Percentiles rank a stretch among this genome's conserved stretches.
Conservation (phyloP, 1,140 invertebrate genomes). For the Ephestia elutella region DNA sequence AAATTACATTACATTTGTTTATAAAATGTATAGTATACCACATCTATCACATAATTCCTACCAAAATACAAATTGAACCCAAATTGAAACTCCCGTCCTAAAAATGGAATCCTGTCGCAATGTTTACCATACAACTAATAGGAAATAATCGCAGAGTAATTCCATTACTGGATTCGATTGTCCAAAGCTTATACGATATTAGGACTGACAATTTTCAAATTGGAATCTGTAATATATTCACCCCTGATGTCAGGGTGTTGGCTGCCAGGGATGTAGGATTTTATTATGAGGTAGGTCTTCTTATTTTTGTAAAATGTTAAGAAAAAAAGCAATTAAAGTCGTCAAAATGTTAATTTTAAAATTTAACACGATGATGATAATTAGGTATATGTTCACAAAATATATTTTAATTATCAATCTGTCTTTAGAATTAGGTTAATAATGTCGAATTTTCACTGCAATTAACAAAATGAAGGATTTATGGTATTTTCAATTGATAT, state of each 20-base stretch:
- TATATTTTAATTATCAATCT: too few relatives aligned
- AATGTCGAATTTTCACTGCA: too few relatives aligned
- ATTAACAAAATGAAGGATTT: too few relatives aligned
- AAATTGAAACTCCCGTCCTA: not conserved
- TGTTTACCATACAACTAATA: slow-evolving; percentile 67
- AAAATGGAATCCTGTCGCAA: slow-evolving; percentile 29
- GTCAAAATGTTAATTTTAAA: too few relatives aligned
- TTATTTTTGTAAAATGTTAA: too few relatives aligned
- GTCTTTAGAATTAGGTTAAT: too few relatives aligned
- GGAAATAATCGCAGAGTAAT: slow-evolving; percentile 59
- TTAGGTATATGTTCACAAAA: too few relatives aligned
- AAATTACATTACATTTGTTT: too few relatives aligned
- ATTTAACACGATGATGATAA: too few relatives aligned
- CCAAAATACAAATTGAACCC: not conserved
- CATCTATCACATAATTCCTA: not conserved
- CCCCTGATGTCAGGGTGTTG: slow-evolving; percentile 37
- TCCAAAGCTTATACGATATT: slow-evolving; percentile 47
- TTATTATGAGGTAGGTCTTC: slow-evolving; percentile 18
- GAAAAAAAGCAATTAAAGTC: too few relatives aligned
- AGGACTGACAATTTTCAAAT: slow-evolving; percentile 69
- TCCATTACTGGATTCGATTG: slow-evolving; percentile 53
- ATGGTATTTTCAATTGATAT: too few relatives aligned
- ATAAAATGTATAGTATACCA: not conserved
- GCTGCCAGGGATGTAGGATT: slow-evolving; percentile 16
- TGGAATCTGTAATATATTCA: slow-evolving; percentile 68